Evolutionary conservation across 1,140 invertebrate genomes (phyloP), one percentile per base, ranked within the genome.

Genomic region (Melipona quadrifasciata): DNA sequence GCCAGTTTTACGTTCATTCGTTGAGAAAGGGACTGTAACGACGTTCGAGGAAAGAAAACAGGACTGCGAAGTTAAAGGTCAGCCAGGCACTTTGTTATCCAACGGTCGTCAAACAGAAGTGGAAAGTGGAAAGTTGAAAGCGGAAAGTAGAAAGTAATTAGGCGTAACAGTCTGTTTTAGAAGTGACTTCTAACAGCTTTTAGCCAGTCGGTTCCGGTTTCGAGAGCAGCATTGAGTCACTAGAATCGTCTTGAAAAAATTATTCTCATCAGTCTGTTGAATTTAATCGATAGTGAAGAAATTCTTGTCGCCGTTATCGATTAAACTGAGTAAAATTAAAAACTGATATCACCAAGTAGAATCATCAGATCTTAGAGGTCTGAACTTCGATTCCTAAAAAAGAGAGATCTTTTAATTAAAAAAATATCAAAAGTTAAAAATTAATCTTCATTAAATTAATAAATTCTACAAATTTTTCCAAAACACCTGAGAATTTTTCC

Each of bases 71-170:
- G 17, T 76, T 61, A 76, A 58, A 27, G 39, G 24, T 76, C n/a
- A 27, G 74, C 47, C 27, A 27, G 34, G 21, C 57, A 14, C 21
- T 76, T 27, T 24, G 57, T 47, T 61, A 27, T 57, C 72, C n/a
- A 16, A 5, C 27, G 11, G 55, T 27, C 57, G 57, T 76, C 31
- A 58, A 61, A 39, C n/a, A 24, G 31, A 57, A 57, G 53, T 12
- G 11, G 64, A 65, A 65, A 65, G 64, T 65, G 5, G 64, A 65
- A 65, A 57, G 21, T 51, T 61, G 64, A 65, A 65, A 65, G 27
- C 27, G 27, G 3, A 16, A 71, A 53, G n/a, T 31, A 19, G 17
- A 21, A 55, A 74, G 72, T 74, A 74, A 74, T 74, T 74, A 74
- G 51, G 31, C n/a, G 31, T 58, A 2, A 14, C 70, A 31, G 11